Evolutionary conservation across 2,888 invertebrate species (phyloP), one percentile per base, ranked within the genome.

Genomic region (Andricus curvator): DNA sequence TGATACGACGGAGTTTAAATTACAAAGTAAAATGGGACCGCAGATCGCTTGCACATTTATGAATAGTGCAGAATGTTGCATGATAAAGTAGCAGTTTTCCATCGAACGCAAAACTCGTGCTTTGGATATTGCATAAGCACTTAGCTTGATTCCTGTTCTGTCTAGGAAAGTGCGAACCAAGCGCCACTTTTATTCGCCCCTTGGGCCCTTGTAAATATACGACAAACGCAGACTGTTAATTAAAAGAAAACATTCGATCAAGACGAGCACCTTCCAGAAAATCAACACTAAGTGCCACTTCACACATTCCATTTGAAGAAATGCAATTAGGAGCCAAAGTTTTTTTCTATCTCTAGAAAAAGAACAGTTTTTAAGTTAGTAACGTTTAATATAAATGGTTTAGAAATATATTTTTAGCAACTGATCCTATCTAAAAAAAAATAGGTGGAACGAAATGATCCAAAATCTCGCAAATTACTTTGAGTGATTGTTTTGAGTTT

Each of bases 1-100:
- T 74, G 33, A 74, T 74, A 22, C 56, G 29, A n/a, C 1, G 29
- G 33, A 56, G 56, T 56, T 74, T 13, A 56, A 56, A 74, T 74
- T 74, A 56, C 29, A 74, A 74, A 74, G 74, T 74, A 56, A 74
- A 74, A 74, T 56, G 29, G 70, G 51, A 51, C 22, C n/a, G 70
- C 70, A 51, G 11, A 74, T 74, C 74, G 56, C 74, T 56, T 74
- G 74, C 56, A 56, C 74, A 51, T 70, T 70, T 70, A 70, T 70
- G 25, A 51, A 20, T 70, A 70, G 51, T 5, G 51, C 51, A 74
- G n/a, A 56, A 74, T 37, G 51, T 74, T 74, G 70, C 51, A 70
- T 56, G 74, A 56, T 74, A 74, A 74, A 74, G 56, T 74, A 29
- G 20, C 56, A 56, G n/a, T 37, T 74, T 56, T 74, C 33, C 56